phyloP scores from a whole-genome alignment of 53 echinoderm and acorn worm species.

The Glandiceps talaboti region DNA sequence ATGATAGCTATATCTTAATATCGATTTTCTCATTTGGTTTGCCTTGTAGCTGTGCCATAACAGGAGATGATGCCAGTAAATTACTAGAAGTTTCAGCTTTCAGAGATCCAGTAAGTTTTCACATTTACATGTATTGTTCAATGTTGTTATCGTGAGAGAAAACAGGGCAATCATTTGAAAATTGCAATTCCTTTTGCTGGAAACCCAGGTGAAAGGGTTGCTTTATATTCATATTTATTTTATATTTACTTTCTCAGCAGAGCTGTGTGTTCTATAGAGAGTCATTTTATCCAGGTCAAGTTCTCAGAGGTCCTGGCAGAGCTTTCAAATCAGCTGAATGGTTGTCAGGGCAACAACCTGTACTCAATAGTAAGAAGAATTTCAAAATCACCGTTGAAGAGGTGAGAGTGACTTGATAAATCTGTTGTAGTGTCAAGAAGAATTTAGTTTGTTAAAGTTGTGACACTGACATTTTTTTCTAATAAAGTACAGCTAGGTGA shows the following conservation, averaged over 20 bases:
- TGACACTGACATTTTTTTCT: no score
- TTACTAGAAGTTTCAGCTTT: conserved; percentile 71
- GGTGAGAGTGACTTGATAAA: conserved; percentile 19
- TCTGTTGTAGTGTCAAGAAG: background rate
- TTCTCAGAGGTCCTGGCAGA: conserved; percentile 52
- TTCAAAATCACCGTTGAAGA: conserved; percentile 88
- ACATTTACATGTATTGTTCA: no score
- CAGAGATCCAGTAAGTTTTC: conserved; percentile 72
- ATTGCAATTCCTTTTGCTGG: no score
- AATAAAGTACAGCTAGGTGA: no score
- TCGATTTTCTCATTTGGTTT: no score
- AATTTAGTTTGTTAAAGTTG: no score
- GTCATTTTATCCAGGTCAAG: conserved; percentile 86
- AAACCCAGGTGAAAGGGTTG: no score
- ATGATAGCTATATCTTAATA: no score
- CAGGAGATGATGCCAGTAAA: conserved; percentile 72
- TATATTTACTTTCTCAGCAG: no score
- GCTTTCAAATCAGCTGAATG: conserved; percentile 83
- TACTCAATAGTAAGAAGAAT: conserved; percentile 59
- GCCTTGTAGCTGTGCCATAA: conserved; percentile 59
- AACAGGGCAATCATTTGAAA: no score
- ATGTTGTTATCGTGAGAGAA: no score
- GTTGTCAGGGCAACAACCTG: conserved; percentile 80
- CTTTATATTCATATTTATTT: no score
- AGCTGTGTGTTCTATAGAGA: conserved; percentile 68